Evolutionary conservation across 2,888 invertebrate species (phyloP), one percentile per base, ranked within the genome.

Genomic region (Eupithecia vulgata): DNA sequence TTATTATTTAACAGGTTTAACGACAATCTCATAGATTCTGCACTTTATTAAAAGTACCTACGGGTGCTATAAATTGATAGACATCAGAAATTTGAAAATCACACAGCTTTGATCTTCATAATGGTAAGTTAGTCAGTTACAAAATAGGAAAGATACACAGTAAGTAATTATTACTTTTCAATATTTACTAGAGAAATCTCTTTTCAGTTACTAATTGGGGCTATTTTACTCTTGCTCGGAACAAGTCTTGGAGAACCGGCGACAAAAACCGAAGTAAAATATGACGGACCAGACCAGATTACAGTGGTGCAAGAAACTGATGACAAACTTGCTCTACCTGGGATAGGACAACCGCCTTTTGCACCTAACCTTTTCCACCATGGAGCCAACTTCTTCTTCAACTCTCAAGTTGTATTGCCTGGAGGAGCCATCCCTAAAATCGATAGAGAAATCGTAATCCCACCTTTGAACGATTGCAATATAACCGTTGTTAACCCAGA

Each of bases 311-410:
- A 81, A 74, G 76, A 82, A 67, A 78, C 77, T 21, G 77, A 80
- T 10, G 74, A 76, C 15, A 70, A 59, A 25, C 57, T 76, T 65
- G 34, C 72, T 12, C 42, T 71, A 30, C 67, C 81, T 17, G 72
- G 76, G 25, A 48, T 76, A 64, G 80, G 74, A 52, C 67, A 74
- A n/a, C 79, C 80, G 7, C 79, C 80, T 10, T 74, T 79, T 48
- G 74, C 81, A 70, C 76, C 83, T 5, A 81, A 81, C 25, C 80
- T 84, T 45, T 69, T 87, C 40, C 86, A 87, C 66, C 82, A 86
- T 78, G 87, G 87, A 17, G 84, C 85, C 30, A 86, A 88, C 73
- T 80, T 87, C 48, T 87, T 83, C 73, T 87, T 87, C 65, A 86
- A 88, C 52, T 86, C 88, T 64, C 81, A 83, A 52, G 72, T 85